Conservation (phyloP, 2,888 invertebrate species). For the Torymus tubicola region DNA sequence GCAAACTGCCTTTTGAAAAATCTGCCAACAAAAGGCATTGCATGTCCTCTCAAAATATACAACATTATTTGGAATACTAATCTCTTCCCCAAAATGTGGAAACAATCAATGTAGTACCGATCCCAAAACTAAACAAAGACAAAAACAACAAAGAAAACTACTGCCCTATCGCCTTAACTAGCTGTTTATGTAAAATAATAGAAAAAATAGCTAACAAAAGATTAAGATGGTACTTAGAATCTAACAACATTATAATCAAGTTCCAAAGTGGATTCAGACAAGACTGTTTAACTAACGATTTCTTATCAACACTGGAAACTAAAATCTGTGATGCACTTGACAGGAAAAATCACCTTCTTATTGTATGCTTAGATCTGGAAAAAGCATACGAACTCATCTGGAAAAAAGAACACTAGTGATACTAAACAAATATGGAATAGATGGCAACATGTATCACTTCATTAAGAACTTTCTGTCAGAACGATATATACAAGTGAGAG, state of each 20-base stretch:
- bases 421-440: background rate
- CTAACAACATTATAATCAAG: background rate
- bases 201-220: slow-evolving; percentile 13
- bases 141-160: background rate
- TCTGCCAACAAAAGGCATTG: slow-evolving; percentile 17
- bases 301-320: background rate
- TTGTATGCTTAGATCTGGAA: background rate
- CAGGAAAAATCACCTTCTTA: background rate
- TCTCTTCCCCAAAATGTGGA: slow-evolving; percentile 53
- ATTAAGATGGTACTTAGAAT: background rate
- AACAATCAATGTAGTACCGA: slow-evolving; percentile 51
- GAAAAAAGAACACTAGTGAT: background rate
- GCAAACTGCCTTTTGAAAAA: slow-evolving; percentile 50
- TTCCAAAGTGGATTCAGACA: slow-evolving; percentile 2
- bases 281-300: background rate
- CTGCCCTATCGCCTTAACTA: background rate
- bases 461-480: background rate
- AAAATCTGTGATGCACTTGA: background rate
- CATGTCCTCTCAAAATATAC: slow-evolving; percentile 41
- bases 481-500: background rate
- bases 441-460: background rate
- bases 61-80: slow-evolving; percentile 50
- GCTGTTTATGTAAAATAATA: background rate
- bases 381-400: background rate
- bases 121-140: slow-evolving; percentile 53